Evolutionary conservation across 2,888 invertebrate genomes (phyloP).

Genomic region (Coleophora flavipennella): DNA sequence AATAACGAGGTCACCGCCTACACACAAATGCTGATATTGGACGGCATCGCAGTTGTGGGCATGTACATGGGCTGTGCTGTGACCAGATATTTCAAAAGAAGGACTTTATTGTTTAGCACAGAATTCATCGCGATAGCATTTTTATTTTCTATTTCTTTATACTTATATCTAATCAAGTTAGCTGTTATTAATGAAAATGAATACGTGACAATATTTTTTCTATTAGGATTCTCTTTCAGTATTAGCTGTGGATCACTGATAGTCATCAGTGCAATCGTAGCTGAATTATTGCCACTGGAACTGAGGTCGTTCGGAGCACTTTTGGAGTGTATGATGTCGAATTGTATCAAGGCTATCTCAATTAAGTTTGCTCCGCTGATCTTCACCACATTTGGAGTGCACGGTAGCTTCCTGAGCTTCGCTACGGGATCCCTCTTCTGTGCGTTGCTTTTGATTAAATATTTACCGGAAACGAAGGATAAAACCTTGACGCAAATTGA

Average conservation of each 20-base stretch:
- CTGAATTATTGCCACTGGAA: background rate
- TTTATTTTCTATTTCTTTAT: conserved; percentile 15
- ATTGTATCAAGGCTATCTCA: background rate
- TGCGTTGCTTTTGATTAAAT: conserved; percentile 22
- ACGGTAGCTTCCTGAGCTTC: conserved; percentile 26
- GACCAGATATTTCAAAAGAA: conserved; percentile 9
- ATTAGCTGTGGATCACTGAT: background rate
- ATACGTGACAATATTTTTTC: background rate
- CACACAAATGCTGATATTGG: conserved; percentile 6
- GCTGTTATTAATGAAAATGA: conserved; percentile 8
- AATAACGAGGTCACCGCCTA: conserved; percentile 14
- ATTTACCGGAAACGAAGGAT: conserved; percentile 37
- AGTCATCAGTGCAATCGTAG: background rate
- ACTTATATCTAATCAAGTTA: conserved; percentile 1
- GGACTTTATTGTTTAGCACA: conserved; percentile 9
- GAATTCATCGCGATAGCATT: conserved; percentile 12
- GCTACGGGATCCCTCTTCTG: conserved; percentile 15
- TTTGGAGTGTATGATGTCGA: background rate
- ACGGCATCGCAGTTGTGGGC: conserved; percentile 12
- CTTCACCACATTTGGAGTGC: conserved; percentile 20
- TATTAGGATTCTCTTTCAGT: background rate
- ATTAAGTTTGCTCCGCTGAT: conserved; percentile 23
- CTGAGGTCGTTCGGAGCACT: background rate
- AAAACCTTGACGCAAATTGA: conserved; percentile 32
- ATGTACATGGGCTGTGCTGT: conserved; percentile 12